These are phyloP conservation scores for Beroe ovata DNA, from an alignment of 37 sponge, comb jelly and placozoan species.

Conservation along the genomic window DNA sequence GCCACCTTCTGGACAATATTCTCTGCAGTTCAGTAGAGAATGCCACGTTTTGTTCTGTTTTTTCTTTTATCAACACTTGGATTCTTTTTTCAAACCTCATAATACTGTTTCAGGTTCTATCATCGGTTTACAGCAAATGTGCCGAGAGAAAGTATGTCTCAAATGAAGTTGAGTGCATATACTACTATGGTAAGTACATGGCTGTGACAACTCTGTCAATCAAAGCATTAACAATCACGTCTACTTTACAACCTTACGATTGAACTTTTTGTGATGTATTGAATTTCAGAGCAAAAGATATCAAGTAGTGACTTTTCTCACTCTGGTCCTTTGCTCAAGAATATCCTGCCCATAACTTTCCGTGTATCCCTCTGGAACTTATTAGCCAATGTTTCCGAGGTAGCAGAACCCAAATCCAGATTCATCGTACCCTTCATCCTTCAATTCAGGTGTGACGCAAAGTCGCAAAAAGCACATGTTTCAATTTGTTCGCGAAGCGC, in stretches of 20 bases:
- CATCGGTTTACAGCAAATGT: background rate
- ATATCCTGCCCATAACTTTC: constrained; percentile 1
- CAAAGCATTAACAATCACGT: too few relatives aligned
- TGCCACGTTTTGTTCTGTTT: too few relatives aligned
- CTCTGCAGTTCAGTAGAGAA: background rate
- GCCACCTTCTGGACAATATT: constrained; percentile 29
- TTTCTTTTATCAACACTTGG: too few relatives aligned
- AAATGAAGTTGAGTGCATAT: too few relatives aligned
- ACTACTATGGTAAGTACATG: too few relatives aligned
- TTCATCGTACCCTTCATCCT: constrained; percentile 16
- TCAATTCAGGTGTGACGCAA: constrained; percentile 44
- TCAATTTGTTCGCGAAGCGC: background rate
- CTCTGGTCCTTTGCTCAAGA: background rate
- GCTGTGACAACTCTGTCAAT: too few relatives aligned
- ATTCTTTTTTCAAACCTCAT: too few relatives aligned
- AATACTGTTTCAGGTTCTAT: too few relatives aligned
- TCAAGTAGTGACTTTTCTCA: background rate
- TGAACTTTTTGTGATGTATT: too few relatives aligned
- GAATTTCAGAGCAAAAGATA: constrained; percentile 3
- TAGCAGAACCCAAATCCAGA: constrained; percentile 44
- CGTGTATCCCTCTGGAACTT: constrained; percentile 19
- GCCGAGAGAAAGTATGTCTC: too few relatives aligned
- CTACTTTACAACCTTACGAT: too few relatives aligned
- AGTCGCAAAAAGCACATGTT: background rate
- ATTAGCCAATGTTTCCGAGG: constrained; percentile 12